Percentiles rank a stretch among this genome's conserved stretches.
Conservation (phyloP, 2,888 invertebrate genomes). For the Ophioninae sp. region DNA sequence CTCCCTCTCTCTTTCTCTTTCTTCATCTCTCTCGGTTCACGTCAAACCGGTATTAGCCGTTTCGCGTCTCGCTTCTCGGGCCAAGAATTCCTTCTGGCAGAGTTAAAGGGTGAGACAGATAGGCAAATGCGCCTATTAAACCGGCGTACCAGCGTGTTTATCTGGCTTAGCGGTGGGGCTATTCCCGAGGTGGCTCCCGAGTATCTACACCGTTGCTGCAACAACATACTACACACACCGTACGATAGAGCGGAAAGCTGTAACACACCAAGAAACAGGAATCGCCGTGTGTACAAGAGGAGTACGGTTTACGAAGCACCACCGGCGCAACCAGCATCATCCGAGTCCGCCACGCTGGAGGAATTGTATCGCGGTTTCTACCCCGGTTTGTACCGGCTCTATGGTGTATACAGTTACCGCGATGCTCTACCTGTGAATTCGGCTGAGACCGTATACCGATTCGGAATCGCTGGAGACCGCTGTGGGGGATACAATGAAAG, state of each 20-base stretch:
- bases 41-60: conserved; percentile 40
- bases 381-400: neutral
- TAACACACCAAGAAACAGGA: conserved; percentile 37
- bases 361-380: conserved; percentile 52
- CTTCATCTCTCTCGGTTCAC: conserved; percentile 42
- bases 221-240: conserved; percentile 42
- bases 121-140: conserved; percentile 70
- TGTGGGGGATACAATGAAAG: conserved; percentile 36
- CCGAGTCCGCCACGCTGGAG: conserved; percentile 19
- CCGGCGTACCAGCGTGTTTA: conserved; percentile 66
- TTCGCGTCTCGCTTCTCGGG: conserved; percentile 3
- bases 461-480: conserved; percentile 19
- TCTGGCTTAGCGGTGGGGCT: conserved; percentile 64
- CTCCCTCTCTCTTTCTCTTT: neutral
- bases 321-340: neutral
- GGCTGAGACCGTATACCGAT: conserved; percentile 34
- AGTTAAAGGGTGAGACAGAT: conserved; percentile 63
- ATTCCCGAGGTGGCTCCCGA: conserved; percentile 60
- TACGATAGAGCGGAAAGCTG: conserved; percentile 21
- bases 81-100: conserved; percentile 29
- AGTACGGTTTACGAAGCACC: conserved; percentile 41
- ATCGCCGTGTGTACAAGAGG: conserved; percentile 28
- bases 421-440: conserved; percentile 27
- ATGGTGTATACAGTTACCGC: conserved; percentile 18
- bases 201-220: conserved; percentile 55